Evolutionary conservation across 2,113 vertebrate genomes (phyloP).

Genomic region (Eudorcas thomsonii): DNA sequence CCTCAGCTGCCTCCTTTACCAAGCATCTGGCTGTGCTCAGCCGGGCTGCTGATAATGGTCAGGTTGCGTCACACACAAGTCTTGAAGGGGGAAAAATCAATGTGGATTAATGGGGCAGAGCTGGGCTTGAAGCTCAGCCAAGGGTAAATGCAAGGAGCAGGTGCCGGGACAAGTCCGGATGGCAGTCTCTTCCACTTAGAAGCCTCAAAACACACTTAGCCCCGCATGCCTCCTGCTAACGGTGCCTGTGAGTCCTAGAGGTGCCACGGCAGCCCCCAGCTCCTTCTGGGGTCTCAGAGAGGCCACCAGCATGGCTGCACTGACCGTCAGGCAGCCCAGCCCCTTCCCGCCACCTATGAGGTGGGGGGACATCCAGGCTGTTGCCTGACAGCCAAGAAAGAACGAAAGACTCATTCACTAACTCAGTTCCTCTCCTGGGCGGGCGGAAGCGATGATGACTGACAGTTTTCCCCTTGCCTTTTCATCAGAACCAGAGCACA

Average conservation of each 20-base stretch:
- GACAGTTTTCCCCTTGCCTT: slow-evolving; percentile 36
- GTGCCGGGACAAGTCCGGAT: background rate
- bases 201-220: background rate
- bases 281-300: background rate
- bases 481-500: slow-evolving; percentile 33
- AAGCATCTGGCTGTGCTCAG: background rate
- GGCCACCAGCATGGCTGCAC: background rate
- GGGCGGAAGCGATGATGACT: background rate
- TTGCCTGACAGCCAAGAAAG: slow-evolving; percentile 15
- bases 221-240: background rate
- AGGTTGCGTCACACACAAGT: background rate
- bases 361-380: background rate
- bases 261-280: background rate
- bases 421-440: slow-evolving; percentile 33
- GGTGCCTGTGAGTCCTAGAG: background rate
- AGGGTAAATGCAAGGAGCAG: slow-evolving; percentile 33
- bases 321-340: background rate
- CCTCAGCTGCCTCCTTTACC: background rate
- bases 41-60: background rate
- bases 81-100: background rate
- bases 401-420: slow-evolving; percentile 62
- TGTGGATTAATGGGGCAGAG: background rate
- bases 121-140: background rate
- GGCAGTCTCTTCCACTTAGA: background rate
- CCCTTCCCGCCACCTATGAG: background rate